A percentile compares a stretch with the other conserved stretches of the same genome.
Evolutionary conservation across 1,140 invertebrate species (phyloP).

Genomic region (Yoshiicerus persimilis): DNA sequence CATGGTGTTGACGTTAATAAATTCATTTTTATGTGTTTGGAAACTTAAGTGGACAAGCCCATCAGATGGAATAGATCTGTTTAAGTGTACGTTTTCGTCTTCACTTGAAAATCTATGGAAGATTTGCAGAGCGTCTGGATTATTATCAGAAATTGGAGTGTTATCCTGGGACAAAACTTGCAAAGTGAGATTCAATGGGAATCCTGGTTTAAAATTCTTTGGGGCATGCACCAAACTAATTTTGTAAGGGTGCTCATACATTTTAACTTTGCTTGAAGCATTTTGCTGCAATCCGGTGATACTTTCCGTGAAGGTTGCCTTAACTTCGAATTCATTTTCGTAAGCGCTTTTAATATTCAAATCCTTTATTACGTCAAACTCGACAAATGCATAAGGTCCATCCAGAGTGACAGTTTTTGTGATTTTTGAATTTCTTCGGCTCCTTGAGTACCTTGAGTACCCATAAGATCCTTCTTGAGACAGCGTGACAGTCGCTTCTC

Average conservation of each 20-base stretch:
- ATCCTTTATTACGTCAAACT: constrained; percentile 64
- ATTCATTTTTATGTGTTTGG: constrained; percentile 63
- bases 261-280: constrained; percentile 66
- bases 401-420: constrained; percentile 79
- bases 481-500: not conserved
- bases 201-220: constrained; percentile 80
- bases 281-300: constrained; percentile 57
- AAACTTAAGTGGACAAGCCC: constrained; percentile 71
- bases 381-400: constrained; percentile 61
- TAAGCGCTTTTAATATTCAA: not conserved
- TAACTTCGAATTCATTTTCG: constrained; percentile 49
- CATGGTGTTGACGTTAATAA: constrained; percentile 61
- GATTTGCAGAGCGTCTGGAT: constrained; percentile 63
- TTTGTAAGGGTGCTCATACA: constrained; percentile 78
- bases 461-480: not conserved
- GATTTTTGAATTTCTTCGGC: not conserved
- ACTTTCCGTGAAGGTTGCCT: not conserved
- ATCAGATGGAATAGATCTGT: constrained; percentile 63
- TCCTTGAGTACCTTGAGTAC: too few species aligned
- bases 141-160: constrained; percentile 64
- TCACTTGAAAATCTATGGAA: constrained; percentile 67
- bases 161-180: constrained; percentile 75
- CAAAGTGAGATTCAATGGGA: constrained; percentile 58
- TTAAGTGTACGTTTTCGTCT: constrained; percentile 62
- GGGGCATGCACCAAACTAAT: constrained; percentile 78